phyloP scores from a whole-genome alignment of 2,113 vertebrate genomes.

The Blennius ocellaris region DNA sequence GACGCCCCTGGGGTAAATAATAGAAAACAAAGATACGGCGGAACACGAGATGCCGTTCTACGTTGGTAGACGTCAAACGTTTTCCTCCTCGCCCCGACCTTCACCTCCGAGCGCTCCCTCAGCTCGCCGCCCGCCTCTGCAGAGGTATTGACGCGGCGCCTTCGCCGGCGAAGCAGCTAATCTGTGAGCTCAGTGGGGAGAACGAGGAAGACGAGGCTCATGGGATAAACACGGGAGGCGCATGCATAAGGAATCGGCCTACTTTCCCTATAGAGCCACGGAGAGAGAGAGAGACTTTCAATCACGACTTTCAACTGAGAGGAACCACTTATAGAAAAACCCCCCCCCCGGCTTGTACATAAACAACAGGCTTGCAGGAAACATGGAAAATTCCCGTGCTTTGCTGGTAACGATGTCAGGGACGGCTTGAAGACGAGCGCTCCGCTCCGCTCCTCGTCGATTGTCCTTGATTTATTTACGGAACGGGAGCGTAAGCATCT shows the following conservation, averaged over 20 bases:
- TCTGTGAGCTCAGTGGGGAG: conserved; percentile 14
- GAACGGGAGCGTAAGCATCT: neutral
- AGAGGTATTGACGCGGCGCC: conserved; percentile 35
- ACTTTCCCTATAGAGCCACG: neutral
- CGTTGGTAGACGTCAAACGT: neutral
- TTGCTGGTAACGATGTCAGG: neutral
- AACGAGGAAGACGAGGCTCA: conserved; percentile 17
- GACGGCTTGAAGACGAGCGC: neutral
- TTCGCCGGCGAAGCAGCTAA: conserved; percentile 41
- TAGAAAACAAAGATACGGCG: neutral
- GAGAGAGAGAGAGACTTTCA: neutral
- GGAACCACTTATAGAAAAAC: neutral
- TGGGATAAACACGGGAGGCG: conserved; percentile 29
- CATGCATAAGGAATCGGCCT: conserved; percentile 18
- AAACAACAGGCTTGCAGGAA: neutral
- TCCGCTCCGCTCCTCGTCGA: neutral
- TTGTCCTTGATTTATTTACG: neutral
- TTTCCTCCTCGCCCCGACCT: conserved; percentile 12
- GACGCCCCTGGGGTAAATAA: no score
- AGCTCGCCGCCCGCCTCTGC: conserved; percentile 3
- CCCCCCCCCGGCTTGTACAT: neutral
- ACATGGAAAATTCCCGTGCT: neutral
- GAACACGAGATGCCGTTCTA: neutral
- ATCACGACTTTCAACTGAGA: neutral
- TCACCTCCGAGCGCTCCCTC: conserved; percentile 11